Evolutionary conservation across 2,888 invertebrate genomes (phyloP).

Genomic region (Scotopteryx bipunctaria): DNA sequence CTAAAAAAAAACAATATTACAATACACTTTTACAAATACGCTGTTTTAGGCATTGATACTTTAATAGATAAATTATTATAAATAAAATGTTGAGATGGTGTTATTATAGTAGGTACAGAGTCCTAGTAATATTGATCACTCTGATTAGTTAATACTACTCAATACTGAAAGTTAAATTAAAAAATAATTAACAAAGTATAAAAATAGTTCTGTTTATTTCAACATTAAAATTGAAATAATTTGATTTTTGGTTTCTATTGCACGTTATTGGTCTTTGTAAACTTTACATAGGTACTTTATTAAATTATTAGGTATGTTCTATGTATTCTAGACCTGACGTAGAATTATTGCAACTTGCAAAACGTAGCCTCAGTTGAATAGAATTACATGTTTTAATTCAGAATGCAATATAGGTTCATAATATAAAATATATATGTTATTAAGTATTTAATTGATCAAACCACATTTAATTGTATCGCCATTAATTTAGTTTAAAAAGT

Average conservation of each 20-base stretch:
- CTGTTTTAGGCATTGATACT: too few species aligned
- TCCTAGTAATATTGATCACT: not conserved
- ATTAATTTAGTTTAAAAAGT: not conserved
- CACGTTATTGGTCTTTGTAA: slow-evolving; percentile 7
- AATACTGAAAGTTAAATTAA: slow-evolving; percentile 13
- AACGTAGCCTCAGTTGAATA: not conserved
- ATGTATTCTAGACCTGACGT: too few species aligned
- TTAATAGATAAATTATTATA: too few species aligned
- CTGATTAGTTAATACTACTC: too few species aligned
- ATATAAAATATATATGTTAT: not conserved
- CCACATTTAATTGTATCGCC: not conserved
- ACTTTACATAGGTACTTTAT: not conserved
- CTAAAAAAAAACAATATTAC: not conserved
- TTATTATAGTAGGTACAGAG: too few species aligned
- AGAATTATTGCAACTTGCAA: too few species aligned
- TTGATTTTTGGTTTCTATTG: slow-evolving; percentile 31
- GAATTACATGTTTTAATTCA: not conserved
- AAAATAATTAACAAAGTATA: not conserved
- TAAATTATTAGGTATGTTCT: too few species aligned
- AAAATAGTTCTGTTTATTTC: not conserved
- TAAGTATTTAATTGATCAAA: not conserved
- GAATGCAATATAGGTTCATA: not conserved
- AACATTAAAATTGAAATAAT: slow-evolving; percentile 1
- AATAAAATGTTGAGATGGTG: too few species aligned
- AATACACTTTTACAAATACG: not conserved